phyloP scores from a whole-genome alignment of 2,888 invertebrate species.

The Drosophila anomelani region DNA sequence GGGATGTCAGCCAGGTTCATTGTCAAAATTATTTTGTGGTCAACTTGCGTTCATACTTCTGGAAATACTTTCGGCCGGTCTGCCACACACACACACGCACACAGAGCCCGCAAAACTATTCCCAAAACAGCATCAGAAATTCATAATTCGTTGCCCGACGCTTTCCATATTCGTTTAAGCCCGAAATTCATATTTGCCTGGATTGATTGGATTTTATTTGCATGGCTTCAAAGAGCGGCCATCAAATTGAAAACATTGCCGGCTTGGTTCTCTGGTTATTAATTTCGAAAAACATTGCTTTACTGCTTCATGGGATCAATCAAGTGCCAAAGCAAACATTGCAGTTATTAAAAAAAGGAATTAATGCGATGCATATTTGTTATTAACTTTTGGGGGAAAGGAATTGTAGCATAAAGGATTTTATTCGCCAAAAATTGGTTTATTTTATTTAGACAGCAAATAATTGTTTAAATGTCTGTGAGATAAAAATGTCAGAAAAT shows the following conservation, averaged over 20 bases:
- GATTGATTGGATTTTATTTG: slow-evolving; percentile 40
- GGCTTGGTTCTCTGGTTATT: slow-evolving; percentile 2
- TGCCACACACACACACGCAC: slow-evolving; percentile 15
- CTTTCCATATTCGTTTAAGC: slow-evolving; percentile 19
- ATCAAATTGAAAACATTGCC: slow-evolving; percentile 13
- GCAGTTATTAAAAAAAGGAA: background rate
- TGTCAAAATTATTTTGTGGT: slow-evolving; percentile 80
- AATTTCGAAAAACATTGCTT: background rate
- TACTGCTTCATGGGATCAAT: background rate
- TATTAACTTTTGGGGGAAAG: background rate
- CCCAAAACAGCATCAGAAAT: slow-evolving; percentile 12
- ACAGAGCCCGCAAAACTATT: slow-evolving; percentile 9
- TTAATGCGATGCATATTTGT: background rate
- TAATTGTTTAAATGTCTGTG: no score
- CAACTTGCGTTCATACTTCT: slow-evolving; percentile 77
- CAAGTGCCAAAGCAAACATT: slow-evolving; percentile 3
- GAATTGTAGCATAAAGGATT: background rate
- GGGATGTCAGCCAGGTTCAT: slow-evolving; percentile 67
- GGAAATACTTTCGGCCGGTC: slow-evolving; percentile 45
- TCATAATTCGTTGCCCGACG: slow-evolving; percentile 25
- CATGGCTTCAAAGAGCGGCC: background rate
- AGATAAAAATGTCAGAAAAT: background rate
- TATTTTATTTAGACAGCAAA: background rate
- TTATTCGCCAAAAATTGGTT: background rate
- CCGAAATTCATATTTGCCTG: slow-evolving; percentile 11